Evolutionary conservation across 2,888 invertebrate species (phyloP).

Genomic region (Alcis repandata): DNA sequence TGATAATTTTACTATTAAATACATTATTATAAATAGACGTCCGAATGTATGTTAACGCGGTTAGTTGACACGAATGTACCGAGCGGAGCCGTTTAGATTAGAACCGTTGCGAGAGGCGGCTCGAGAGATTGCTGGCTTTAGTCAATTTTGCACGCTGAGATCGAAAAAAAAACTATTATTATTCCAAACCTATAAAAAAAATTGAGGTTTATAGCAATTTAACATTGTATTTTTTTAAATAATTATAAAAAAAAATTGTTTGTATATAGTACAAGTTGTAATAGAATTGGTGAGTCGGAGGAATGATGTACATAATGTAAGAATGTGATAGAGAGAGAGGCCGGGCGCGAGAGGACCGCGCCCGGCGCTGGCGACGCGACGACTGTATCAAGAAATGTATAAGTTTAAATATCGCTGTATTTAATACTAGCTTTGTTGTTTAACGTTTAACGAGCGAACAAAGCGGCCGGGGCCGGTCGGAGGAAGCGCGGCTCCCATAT

Average conservation of each 20-base stretch:
- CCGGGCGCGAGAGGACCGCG: slow-evolving; percentile 1
- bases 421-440: slow-evolving; percentile 77
- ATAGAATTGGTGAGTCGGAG: slow-evolving; percentile 74
- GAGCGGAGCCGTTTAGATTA: slow-evolving; percentile 60
- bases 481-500: slow-evolving; percentile 59
- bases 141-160: slow-evolving; percentile 81
- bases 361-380: not conserved
- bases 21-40: slow-evolving; percentile 53
- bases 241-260: slow-evolving; percentile 74
- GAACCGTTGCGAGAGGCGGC: slow-evolving; percentile 68
- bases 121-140: slow-evolving; percentile 77
- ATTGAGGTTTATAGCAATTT: slow-evolving; percentile 82
- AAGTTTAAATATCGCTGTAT: slow-evolving; percentile 77
- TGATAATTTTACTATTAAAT: slow-evolving; percentile 60
- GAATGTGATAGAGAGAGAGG: slow-evolving; percentile 61
- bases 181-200: slow-evolving; percentile 82
- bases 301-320: slow-evolving; percentile 79
- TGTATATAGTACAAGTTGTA: slow-evolving; percentile 86
- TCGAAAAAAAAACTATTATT: slow-evolving; percentile 72
- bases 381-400: slow-evolving; percentile 63
- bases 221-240: slow-evolving; percentile 83
- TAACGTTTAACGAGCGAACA: slow-evolving; percentile 75
- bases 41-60: slow-evolving; percentile 64
- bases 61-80: slow-evolving; percentile 60
- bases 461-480: slow-evolving; percentile 66